phyloP scores from a whole-genome alignment of 1,140 invertebrate genomes.

The Hycleus phaleratus region DNA sequence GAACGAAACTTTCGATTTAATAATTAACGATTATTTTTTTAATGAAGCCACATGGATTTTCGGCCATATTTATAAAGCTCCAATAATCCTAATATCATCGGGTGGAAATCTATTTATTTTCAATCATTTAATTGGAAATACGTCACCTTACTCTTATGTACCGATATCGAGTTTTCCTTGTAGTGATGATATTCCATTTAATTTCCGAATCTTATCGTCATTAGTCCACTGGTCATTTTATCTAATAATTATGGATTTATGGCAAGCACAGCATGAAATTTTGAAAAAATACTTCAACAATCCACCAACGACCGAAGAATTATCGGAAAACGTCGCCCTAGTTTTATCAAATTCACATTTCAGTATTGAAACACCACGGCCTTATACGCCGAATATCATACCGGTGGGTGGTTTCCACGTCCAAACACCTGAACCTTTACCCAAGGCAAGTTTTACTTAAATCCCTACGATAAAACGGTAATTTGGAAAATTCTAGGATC shows the following conservation, averaged over 20 bases:
- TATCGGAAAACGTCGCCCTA: constrained; percentile 14
- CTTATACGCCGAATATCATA: constrained; percentile 41
- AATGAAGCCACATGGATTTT: constrained; percentile 57
- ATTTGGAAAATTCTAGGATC: constrained; percentile 28
- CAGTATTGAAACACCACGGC: constrained; percentile 28
- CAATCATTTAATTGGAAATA: constrained; percentile 28
- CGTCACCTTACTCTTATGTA: constrained; percentile 3
- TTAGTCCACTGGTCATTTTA: constrained; percentile 7
- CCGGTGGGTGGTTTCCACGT: constrained; percentile 39
- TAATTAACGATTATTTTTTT: constrained; percentile 58
- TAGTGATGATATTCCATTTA: neutral
- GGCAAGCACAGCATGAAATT: neutral
- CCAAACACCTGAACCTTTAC: constrained; percentile 33
- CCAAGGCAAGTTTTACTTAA: constrained; percentile 8
- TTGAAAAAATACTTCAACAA: neutral
- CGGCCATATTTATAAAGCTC: constrained; percentile 46
- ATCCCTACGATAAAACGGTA: too few species aligned
- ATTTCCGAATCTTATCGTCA: neutral
- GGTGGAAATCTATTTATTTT: neutral
- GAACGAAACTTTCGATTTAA: constrained; percentile 51
- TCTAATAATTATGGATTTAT: neutral
- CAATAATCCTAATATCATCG: neutral
- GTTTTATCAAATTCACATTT: constrained; percentile 19
- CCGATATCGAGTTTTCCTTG: neutral
- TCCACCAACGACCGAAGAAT: neutral